These are phyloP conservation scores for Eurystomus gularis DNA, from an alignment of 2,113 vertebrate species.

Conservation along the genomic window DNA sequence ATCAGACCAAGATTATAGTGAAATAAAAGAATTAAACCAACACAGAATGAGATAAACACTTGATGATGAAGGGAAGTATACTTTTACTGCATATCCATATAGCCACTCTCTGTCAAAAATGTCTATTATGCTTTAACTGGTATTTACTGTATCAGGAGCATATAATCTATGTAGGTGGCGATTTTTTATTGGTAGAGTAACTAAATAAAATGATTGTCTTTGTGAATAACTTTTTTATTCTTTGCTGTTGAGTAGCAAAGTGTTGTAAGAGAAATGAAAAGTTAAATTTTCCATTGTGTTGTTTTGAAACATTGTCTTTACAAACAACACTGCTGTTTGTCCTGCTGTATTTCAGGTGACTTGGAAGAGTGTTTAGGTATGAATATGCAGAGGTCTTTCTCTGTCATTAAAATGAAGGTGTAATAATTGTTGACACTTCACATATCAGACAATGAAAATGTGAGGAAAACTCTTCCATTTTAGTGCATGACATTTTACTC, in stretches of 20 bases:
- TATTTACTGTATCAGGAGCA: neutral
- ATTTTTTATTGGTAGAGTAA: neutral
- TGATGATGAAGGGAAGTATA: neutral
- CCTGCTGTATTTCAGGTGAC: neutral
- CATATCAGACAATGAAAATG: neutral
- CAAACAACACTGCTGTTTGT: neutral
- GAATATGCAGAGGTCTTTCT: neutral
- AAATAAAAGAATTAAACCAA: neutral
- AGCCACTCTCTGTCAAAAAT: neutral
- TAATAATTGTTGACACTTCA: neutral
- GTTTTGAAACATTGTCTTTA: neutral
- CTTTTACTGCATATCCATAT: neutral
- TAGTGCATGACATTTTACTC: neutral
- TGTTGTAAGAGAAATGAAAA: neutral
- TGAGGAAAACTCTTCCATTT: neutral
- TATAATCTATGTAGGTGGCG: neutral
- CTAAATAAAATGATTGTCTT: neutral
- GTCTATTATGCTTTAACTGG: neutral
- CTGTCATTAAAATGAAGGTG: neutral
- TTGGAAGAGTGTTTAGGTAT: neutral
- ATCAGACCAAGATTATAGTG: neutral
- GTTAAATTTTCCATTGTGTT: neutral
- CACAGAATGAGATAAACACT: neutral
- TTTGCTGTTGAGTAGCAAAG: neutral
- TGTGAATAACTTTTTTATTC: neutral